phyloP scores from a whole-genome alignment of 2,113 vertebrate species.

The Ameiurus melas region DNA sequence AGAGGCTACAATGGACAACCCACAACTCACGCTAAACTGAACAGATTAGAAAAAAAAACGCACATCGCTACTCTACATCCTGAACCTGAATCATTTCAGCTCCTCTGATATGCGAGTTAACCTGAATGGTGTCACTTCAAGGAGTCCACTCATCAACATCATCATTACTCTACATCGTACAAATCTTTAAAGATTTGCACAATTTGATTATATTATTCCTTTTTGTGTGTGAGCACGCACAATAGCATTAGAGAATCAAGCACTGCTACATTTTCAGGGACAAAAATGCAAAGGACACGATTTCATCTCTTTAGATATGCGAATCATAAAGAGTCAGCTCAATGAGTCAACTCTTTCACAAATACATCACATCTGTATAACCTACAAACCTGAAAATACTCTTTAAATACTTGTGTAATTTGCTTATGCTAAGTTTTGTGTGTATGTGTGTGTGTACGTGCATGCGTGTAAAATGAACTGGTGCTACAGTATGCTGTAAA shows the following conservation, averaged over 20 bases:
- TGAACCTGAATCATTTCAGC: neutral
- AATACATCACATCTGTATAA: too few relatives aligned
- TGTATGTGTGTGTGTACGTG: neutral
- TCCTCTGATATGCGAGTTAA: neutral
- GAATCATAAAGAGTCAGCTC: neutral
- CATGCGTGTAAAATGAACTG: neutral
- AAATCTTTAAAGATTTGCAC: too few relatives aligned
- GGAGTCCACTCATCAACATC: neutral
- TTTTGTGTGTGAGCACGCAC: too few relatives aligned
- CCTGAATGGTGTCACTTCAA: neutral
- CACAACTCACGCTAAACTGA: too few relatives aligned
- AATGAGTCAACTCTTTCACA: neutral
- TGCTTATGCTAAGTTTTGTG: neutral
- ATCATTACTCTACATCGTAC: neutral
- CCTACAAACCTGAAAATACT: too few relatives aligned
- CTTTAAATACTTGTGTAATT: neutral
- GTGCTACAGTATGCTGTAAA: neutral
- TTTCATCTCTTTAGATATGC: too few relatives aligned
- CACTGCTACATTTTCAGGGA: too few relatives aligned
- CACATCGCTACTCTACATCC: too few relatives aligned
- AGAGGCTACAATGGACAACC: neutral
- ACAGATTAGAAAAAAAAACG: too few relatives aligned
- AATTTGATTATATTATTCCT: too few relatives aligned
- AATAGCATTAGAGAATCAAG: too few relatives aligned
- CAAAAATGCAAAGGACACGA: too few relatives aligned